phyloP scores from a whole-genome alignment of 2,113 vertebrate species.

The Balaeniceps rex region DNA sequence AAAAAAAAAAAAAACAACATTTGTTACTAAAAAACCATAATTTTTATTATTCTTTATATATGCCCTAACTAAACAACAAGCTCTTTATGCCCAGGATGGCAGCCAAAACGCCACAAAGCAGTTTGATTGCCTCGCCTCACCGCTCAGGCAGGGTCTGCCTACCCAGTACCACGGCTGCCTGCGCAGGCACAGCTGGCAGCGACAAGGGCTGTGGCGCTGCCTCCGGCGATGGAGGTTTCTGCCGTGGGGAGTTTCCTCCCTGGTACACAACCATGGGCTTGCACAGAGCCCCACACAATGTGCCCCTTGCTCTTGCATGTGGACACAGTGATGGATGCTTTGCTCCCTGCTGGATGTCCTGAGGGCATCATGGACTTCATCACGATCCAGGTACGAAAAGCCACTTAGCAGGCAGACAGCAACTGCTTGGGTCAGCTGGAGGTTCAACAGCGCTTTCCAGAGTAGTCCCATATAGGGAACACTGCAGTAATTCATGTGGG shows the following conservation, averaged over 20 bases:
- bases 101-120: background rate
- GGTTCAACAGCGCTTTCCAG: background rate
- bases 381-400: background rate
- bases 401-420: background rate
- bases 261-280: accelerated
- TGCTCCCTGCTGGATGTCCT: background rate
- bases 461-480: background rate
- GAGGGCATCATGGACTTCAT: background rate
- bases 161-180: background rate
- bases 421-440: background rate
- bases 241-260: background rate
- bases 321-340: background rate
- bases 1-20: background rate
- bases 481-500: background rate
- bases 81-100: background rate
- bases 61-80: background rate
- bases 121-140: background rate
- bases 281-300: accelerated
- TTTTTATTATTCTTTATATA: background rate
- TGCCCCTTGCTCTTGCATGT: background rate
- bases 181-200: accelerated
- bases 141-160: background rate
- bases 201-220: background rate
- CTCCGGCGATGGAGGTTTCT: background rate
- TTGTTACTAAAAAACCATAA: background rate